Evolutionary conservation across 1,140 invertebrate genomes (phyloP), one percentile per base, ranked within the genome.

Genomic region (Sminthurinus signatus): DNA sequence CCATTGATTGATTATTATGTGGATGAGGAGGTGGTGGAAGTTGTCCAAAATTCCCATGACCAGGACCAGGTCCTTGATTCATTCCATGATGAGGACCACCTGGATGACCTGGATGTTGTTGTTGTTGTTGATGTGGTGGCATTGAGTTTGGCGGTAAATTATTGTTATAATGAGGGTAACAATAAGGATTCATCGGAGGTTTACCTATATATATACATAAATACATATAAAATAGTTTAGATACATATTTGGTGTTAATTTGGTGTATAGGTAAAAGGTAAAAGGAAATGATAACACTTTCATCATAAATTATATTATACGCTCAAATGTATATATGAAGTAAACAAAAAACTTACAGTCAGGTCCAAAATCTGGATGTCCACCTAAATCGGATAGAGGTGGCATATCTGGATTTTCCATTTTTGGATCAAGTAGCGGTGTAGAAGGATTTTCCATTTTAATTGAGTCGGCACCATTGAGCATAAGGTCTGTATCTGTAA

Each of bases 401-500:
- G 64, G 65, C 25, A 71, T 71, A 36, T 71, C 70, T 29, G 63
- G 62, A 50, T 63, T 65, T 28, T 66, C 68, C 19, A 39, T 4
- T 44, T 71, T 71, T 25, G 56, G 51, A 32, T 68, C 65, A 17
- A 64, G 62, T 14, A 48, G 65, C 5, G 70, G 70, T 21, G 70
- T 71, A 23, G 66, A 64, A 25, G 70, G 67, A 43, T 68, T 67
- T 51, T 71, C 70, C 15, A 68, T 23, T 43, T 71, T 71, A 43
- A 71, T 71, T n/a, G n/a, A n/a, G 54, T 71, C 70, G 28, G 50
- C 50, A 31, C 70, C 70, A 52, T 71, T 71, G 66, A 71, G 67
- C 62, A 71, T 58, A 3, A 71, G 61, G 19, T 71, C 70, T n/a
- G n/a, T n/a, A 50, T 71, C 70, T 39, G 60, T 62, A 21, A 67